Base-by-base conservation (phyloP, 2,888 invertebrate genomes). In the Gymnosoma rotundatum region DNA sequence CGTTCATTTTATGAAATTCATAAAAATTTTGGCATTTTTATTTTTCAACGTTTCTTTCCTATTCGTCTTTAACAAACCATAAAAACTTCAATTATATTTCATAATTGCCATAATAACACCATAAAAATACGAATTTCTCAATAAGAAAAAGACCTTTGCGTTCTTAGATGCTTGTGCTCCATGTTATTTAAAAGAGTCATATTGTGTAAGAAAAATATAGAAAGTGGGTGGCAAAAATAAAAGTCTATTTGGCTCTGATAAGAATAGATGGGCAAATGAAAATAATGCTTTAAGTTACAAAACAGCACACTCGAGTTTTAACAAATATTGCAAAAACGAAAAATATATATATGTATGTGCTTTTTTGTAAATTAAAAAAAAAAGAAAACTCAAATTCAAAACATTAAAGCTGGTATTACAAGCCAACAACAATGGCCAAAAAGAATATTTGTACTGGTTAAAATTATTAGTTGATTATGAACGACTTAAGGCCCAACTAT, bases 101-200 rank as follows among this genome's bases (percentile, higher is more conserved):
- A 82, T 85, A 85, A 85, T 85, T 81, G 82, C 82, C 78, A 78
- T 75, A 85, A 85, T 82, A 81, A 85, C 84, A 85, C 82, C 81
- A 85, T 82, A 85, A 83, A 83, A 80, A 83, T 83, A 78, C 32
- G 76, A 80, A 83, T 83, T 83, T 83, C 73, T 80, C 58, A 83
- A 83, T 80, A 72, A 63, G n/a, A 32, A 67, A 36, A 32, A 56
- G 69, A 75, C 69, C 69, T 81, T 48, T 50, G 50, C 32, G 25
- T 75, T 69, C 45, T 50, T 54, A n/a, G 42, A 72, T 6, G 67
- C 48, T 73, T 64, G 6, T 60, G 72, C 52, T 14, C n/a, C n/a
- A 20, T 25, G n/a, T 42, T 54, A 20, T 32, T 54, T 18, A 4
- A 63, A 32, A n/a, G 16, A 20, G 3, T 45, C 52, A 6, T 12